Evolutionary conservation across 2,888 invertebrate genomes (phyloP), one percentile per base, ranked within the genome.

Genomic region (Gandaritis pyraliata): DNA sequence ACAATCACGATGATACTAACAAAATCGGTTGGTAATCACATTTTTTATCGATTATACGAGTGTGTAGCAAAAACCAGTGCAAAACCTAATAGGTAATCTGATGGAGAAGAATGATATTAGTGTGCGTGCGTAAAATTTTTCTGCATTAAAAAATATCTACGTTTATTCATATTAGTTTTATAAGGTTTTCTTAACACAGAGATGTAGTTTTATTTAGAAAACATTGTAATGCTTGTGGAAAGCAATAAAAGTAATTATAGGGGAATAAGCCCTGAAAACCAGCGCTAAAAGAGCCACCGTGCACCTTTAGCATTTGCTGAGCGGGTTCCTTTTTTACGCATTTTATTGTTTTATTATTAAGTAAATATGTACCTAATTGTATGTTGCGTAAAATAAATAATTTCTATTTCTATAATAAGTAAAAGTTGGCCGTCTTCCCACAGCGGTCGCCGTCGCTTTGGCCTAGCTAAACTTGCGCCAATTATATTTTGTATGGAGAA

Each of bases 171-270:
- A 12, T 12, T 18, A 61, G 39, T 53, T 23, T 39, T 38, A 3
- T n/a, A 38, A 13, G 18, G 46, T 53, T 56, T 43, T 47, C 10
- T 4, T 52, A 47, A 11, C 13, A n/a, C 33, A 38, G 36, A 61
- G 58, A 43, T 43, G 33, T 53, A 49, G 12, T 66, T 60, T 56
- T 16, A 18, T 52, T 55, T 65, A 67, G 74, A 75, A 69, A 70
- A n/a, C n/a, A 77, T 78, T 81, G 73, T 79, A 80, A 65, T 65
- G 64, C 56, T 66, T 58, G 65, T 65, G 52, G 56, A 79, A 79
- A 83, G 86, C 78, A 85, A 85, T 87, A 87, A 87, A 87, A 85
- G 87, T 85, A 82, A 86, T 87, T 87, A 87, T 78, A 81, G 79
- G 75, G 75, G 81, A 83, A 85, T 84, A n/a, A n/a, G n/a, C n/a